These are phyloP conservation scores for Orthosia gracilis DNA, from an alignment of 2,888 invertebrate species.

Conservation along the genomic window DNA sequence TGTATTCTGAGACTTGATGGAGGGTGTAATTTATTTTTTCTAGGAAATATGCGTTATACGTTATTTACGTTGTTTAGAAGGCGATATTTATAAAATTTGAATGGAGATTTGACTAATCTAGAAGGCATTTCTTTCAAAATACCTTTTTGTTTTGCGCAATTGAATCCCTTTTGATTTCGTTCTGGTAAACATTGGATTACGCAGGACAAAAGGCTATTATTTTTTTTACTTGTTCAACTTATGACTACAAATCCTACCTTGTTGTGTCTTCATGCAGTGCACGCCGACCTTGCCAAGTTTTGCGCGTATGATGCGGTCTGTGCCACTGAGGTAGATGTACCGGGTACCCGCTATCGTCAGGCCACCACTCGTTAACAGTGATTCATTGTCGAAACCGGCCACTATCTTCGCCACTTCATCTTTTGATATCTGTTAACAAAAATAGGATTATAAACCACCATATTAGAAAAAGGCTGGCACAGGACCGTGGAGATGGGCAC, in stretches of 20 bases:
- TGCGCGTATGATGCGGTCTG: constrained; percentile 98
- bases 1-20: no score
- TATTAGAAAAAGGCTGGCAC: neutral
- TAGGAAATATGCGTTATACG: no score
- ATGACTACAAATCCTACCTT: constrained; percentile 91
- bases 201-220: no score
- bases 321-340: constrained; percentile 98
- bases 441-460: neutral
- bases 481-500: neutral
- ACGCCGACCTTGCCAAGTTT: constrained; percentile 98
- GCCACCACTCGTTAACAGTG: constrained; percentile 96
- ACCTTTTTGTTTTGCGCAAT: no score
- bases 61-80: no score
- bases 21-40: no score
- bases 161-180: no score
- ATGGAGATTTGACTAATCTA: no score
- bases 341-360: constrained; percentile 97
- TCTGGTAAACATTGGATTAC: no score
- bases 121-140: no score
- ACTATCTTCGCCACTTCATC: constrained; percentile 97
- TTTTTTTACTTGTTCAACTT: neutral
- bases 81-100: no score
- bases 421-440: constrained; percentile 95
- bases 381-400: constrained; percentile 97
- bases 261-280: constrained; percentile 99